phyloP scores from a whole-genome alignment of 2,113 vertebrate genomes.

The Thalassarche chlororhynchos region DNA sequence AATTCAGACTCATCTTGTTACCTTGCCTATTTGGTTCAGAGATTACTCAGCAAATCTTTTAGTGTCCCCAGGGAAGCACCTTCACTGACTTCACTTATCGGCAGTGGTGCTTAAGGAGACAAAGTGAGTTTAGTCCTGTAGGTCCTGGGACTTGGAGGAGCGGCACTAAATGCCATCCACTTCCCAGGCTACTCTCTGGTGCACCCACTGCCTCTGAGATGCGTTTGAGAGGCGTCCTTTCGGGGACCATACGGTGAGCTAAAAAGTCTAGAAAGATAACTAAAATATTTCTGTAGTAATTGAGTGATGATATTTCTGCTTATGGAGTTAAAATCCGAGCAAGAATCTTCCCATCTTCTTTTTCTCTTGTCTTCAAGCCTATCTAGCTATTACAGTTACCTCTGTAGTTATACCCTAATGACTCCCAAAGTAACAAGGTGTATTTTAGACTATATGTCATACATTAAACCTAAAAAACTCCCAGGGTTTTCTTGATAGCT shows the following conservation, averaged over 20 bases:
- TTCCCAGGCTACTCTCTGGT: not conserved
- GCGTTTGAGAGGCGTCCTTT: not conserved
- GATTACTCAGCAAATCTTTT: not conserved
- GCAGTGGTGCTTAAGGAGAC: fast-evolving
- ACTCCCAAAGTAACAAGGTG: not conserved
- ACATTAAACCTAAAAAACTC: not conserved
- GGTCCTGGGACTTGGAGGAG: not conserved
- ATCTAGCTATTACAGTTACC: not conserved
- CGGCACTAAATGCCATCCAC: not conserved
- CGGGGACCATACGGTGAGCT: fast-evolving
- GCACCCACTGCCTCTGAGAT: not conserved
- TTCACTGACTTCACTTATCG: not conserved
- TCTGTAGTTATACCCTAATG: not conserved
- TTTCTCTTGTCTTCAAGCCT: not conserved
- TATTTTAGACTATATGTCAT: not conserved
- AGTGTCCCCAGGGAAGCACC: not conserved
- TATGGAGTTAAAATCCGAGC: not conserved
- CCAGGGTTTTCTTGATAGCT: not conserved
- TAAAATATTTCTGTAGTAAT: not conserved
- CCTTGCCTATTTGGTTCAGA: not conserved
- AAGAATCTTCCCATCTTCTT: not conserved
- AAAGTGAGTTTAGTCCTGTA: not conserved
- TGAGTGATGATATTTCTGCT: not conserved
- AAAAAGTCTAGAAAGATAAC: not conserved
- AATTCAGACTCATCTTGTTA: not conserved